A percentile compares a stretch with the other conserved stretches of the same genome.
phyloP scores from a whole-genome alignment of 2,113 vertebrate genomes.

The Manacus vitellinus region DNA sequence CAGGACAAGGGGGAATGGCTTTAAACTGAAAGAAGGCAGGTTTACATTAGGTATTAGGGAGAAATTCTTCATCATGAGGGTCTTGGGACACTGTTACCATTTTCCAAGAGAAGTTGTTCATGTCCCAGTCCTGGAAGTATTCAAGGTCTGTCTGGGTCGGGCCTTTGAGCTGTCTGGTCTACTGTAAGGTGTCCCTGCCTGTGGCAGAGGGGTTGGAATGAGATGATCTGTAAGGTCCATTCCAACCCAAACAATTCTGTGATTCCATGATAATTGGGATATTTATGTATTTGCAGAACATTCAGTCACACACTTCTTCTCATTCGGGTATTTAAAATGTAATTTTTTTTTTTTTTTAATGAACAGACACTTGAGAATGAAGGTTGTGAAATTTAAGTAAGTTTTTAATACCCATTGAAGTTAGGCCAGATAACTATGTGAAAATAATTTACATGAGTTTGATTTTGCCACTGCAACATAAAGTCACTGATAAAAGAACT shows the following conservation, averaged over 20 bases:
- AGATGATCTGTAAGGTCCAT: not conserved
- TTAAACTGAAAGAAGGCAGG: not conserved
- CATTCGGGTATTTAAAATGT: not conserved
- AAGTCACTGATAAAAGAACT: constrained; percentile 4
- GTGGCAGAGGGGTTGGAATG: rapidly evolving
- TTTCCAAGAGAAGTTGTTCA: not conserved
- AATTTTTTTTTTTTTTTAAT: not conserved
- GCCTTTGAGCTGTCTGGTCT: not conserved
- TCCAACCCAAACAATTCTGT: not conserved
- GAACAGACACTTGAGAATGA: not conserved
- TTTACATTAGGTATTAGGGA: not conserved
- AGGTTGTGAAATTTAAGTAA: not conserved
- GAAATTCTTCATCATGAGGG: not conserved
- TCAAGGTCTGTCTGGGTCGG: not conserved
- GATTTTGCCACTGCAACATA: not conserved
- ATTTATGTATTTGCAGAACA: not conserved
- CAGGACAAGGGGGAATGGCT: not conserved
- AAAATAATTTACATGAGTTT: constrained; percentile 14
- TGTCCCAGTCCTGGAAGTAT: not conserved
- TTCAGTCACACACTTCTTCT: not conserved
- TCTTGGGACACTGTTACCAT: not conserved
- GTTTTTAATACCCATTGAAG: not conserved
- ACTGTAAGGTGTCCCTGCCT: not conserved
- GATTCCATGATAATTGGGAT: not conserved
- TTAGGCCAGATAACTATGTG: not conserved